Base-by-base conservation (phyloP, 2,888 invertebrate genomes). In the Drosophila meridionalis region DNA sequence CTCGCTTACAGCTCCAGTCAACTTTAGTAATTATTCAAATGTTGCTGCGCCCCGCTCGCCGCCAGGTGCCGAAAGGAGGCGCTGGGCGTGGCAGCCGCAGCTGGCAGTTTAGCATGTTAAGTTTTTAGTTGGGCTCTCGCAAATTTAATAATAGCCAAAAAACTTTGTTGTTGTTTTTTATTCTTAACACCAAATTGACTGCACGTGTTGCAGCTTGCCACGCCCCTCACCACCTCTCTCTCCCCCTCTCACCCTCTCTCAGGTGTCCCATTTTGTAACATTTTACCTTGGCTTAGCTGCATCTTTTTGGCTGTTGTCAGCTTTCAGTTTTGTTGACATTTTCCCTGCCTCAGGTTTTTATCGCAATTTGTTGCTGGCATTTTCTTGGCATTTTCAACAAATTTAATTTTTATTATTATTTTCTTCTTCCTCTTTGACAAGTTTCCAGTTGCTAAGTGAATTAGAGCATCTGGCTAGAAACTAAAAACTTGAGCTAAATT, bases 1-100 rank as follows among this genome's bases (percentile, higher is more conserved):
- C 20, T 52, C 36, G n/a, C 47, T 75, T 40, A 34, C 68, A 48
- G 48, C 55, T 20, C 34, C 20, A 50, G 72, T 61, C 73, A 88
- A 88, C 88, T 86, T 86, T 62, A 73, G 85, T 88, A 86, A 86
- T 86, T 88, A 88, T 86, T 86, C 82, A 88, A 87, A 84, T 78
- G 87, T 53, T 65, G 43, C 66, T 11, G n/a, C 47, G 42, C 32
- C 38, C 2, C 30, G 40, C 28, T 28, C n/a, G 38, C 55, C 34
- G 52, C 20, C 56, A 86, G 82, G 83, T 86, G 86, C 69, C 63
- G 76, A 87, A 77, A 76, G 61, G 68, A 20, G 9, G 3, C 55
- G 62, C 53, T 58, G 60, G 63, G 71, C 73, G 66, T 72, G 69
- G 58, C 61, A 42, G 71, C 65, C 86, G 53, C 81, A 81, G 79